Evolutionary conservation across 2,888 invertebrate genomes (phyloP).

Genomic region (Apamea sordens): DNA sequence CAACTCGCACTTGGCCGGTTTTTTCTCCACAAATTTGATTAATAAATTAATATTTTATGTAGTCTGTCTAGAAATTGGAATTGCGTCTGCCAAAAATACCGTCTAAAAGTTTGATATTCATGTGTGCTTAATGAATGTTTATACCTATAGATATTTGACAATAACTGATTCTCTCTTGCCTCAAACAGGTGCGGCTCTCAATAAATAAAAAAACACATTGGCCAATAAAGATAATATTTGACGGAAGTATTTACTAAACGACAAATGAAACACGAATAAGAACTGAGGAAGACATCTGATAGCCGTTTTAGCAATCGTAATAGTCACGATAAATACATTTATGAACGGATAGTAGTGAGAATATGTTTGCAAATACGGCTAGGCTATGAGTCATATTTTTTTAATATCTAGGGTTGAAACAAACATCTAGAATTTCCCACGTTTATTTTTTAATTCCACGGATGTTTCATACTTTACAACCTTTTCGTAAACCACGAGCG

Average conservation of each 20-base stretch:
- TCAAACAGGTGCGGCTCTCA: not conserved
- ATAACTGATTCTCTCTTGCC: not conserved
- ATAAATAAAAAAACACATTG: not conserved
- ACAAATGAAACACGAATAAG: slow-evolving; percentile 26
- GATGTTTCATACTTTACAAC: slow-evolving; percentile 20
- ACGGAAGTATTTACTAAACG: not conserved
- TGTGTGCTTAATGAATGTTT: not conserved
- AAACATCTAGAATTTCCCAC: not conserved
- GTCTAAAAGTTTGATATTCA: not conserved
- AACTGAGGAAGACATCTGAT: slow-evolving; percentile 29
- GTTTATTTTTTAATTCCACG: not conserved
- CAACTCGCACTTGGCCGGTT: too few species aligned
- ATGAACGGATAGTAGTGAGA: slow-evolving; percentile 16
- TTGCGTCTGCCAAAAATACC: not conserved
- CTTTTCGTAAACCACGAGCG: slow-evolving; percentile 8
- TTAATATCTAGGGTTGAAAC: slow-evolving; percentile 17
- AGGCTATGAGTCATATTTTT: slow-evolving; percentile 16
- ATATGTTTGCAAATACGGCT: slow-evolving; percentile 20
- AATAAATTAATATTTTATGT: not conserved
- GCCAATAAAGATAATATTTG: not conserved
- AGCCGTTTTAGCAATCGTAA: slow-evolving; percentile 8
- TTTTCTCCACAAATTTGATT: not conserved
- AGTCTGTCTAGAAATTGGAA: not conserved
- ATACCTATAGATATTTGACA: not conserved
- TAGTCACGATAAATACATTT: slow-evolving; percentile 58